These are phyloP conservation scores for Malurus elegans DNA, from an alignment of 2,113 vertebrate species.

Conservation along the genomic window DNA sequence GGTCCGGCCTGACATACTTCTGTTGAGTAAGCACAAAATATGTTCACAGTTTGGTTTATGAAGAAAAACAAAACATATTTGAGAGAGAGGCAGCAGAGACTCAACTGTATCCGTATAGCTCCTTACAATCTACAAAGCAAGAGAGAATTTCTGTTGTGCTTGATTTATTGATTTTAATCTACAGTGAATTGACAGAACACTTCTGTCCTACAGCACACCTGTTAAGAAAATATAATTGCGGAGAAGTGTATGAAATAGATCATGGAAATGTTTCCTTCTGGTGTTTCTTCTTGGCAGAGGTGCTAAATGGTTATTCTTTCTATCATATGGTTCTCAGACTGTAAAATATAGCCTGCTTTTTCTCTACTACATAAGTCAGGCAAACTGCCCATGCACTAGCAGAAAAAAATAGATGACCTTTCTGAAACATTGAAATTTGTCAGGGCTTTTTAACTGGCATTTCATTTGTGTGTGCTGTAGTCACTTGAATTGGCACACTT, in stretches of 20 bases:
- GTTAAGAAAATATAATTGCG: constrained; percentile 36
- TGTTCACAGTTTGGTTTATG: background rate
- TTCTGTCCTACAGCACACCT: background rate
- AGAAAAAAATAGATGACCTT: background rate
- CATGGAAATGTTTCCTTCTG: background rate
- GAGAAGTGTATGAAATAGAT: background rate
- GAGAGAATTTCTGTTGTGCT: background rate
- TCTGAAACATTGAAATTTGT: background rate
- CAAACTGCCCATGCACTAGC: background rate
- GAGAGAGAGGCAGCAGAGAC: background rate
- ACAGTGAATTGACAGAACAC: background rate
- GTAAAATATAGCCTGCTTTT: constrained; percentile 11
- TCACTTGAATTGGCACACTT: background rate
- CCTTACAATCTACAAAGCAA: background rate
- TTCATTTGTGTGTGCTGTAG: background rate
- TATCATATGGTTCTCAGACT: background rate
- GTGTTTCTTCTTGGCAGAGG: background rate
- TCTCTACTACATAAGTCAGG: background rate
- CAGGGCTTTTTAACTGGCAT: background rate
- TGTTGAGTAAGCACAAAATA: background rate
- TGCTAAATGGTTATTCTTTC: constrained; percentile 25
- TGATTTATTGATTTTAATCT: constrained; percentile 40
- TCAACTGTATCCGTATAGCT: background rate
- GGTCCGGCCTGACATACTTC: background rate
- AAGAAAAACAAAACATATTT: background rate